Evolutionary conservation across 2,797 vertebrate species (phyloP), one percentile per base, ranked within the genome.

Genomic region (Tangara arthus): DNA sequence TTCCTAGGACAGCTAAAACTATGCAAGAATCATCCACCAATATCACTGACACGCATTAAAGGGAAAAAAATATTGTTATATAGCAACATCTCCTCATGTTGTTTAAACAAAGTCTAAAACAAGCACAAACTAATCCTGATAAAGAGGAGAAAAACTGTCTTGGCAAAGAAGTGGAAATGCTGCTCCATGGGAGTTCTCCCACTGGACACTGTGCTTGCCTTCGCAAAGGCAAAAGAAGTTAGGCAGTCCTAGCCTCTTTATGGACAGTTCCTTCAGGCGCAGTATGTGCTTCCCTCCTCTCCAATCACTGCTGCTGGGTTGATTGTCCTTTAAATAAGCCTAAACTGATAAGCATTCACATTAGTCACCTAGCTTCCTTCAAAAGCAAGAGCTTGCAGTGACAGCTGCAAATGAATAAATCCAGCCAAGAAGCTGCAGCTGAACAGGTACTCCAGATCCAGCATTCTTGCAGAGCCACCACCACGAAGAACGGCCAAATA

Each of bases 311-410:
- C 46, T 65, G 11, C 24, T 1, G 12, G 15, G 30, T 7, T 37
- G 32, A 20, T 0, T 4, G 9, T 8, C 34, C 37, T 30, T 34
- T 3, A 6, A 60, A 0, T 32, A 28, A 64, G 11, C 42, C 34
- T 44, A 15, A 39, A 42, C 8, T 19, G 26, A 22, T 12, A 34
- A 19, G 23, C 11, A 4, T 35, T 55, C 37, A 24, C 19, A 30
- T 11, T 5, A 24, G 20, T 32, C 50, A 69, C 28, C 9, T 0
- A 0, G 4, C 27, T 47, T 44, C 28, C 9, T 75, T 30, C 49
- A 68, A 79, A 46, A 37, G 30, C 49, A 60, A 76, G 19, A 26
- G n/a, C 37, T 72, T 14, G 23, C 35, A 41, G 0, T 28, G 34
- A n/a, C 42, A 60, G 50, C 44, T 64, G 19, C 41, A 27, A 52